Conservation (phyloP, 2,888 invertebrate genomes). For the Morinoia aosen region DNA sequence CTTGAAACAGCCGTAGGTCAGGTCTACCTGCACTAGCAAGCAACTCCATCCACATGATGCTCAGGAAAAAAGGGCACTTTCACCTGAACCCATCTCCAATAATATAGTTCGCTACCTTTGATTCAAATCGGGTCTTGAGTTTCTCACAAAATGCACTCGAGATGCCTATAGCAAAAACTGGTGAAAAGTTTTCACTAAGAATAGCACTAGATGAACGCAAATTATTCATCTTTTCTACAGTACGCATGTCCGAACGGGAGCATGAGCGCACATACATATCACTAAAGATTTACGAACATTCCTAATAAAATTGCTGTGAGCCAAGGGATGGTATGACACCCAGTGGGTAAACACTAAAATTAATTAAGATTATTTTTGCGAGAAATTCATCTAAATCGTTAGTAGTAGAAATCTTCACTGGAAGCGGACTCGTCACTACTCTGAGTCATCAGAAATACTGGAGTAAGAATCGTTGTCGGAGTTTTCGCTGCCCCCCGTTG, state of each 20-base stretch:
- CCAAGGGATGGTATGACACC: background rate
- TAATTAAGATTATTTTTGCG: background rate
- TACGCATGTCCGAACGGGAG: background rate
- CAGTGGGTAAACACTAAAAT: background rate
- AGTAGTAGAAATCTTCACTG: background rate
- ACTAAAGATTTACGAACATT: background rate
- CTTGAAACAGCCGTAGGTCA: background rate
- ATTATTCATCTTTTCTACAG: background rate
- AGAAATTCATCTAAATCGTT: background rate
- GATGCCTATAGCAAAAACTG: background rate
- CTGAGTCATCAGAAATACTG: conserved; percentile 27
- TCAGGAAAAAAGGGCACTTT: too few species aligned
- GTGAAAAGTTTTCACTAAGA: background rate
- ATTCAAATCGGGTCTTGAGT: background rate
- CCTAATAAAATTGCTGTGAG: background rate
- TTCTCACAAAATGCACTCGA: background rate
- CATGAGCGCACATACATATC: background rate
- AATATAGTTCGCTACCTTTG: background rate
- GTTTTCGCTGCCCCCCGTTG: conserved; percentile 35
- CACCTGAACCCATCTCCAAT: too few species aligned
- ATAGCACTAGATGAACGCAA: background rate
- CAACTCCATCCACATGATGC: too few species aligned
- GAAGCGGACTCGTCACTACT: background rate
- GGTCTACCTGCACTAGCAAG: too few species aligned
- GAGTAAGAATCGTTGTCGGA: conserved; percentile 38